These are phyloP conservation scores for Philhelius pedissequus DNA, from an alignment of 2,888 invertebrate species.

Conservation along the genomic window DNA sequence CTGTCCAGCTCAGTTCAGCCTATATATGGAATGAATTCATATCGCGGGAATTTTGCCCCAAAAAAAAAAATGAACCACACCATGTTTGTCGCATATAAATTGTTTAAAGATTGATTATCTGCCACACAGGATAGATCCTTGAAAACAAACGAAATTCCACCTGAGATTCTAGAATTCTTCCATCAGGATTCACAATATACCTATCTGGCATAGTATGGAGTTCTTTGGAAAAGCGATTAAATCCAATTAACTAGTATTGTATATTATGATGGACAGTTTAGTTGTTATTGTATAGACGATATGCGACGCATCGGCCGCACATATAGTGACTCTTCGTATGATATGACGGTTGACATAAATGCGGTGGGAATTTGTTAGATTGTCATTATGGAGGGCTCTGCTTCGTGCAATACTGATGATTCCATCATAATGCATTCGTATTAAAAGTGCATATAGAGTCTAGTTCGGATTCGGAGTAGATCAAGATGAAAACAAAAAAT, in stretches of 20 bases:
- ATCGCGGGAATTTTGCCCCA: conserved; percentile 20
- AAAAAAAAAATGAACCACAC: conserved; percentile 6
- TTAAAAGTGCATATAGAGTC: not conserved
- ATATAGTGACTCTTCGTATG: not conserved
- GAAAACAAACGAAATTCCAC: conserved; percentile 46
- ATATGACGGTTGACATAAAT: conserved; percentile 14
- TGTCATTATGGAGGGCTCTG: conserved; percentile 44
- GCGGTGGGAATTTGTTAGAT: conserved; percentile 63
- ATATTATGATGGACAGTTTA: not conserved
- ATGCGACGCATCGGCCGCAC: too few species aligned
- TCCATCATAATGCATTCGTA: conserved; percentile 31
- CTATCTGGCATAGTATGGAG: too few species aligned
- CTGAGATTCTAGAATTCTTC: conserved; percentile 29
- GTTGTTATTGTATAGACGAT: not conserved
- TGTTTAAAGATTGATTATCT: conserved; percentile 19
- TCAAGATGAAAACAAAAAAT: not conserved
- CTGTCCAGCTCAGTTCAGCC: not conserved
- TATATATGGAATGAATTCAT: conserved; percentile 33
- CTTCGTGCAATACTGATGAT: conserved; percentile 42
- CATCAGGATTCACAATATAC: not conserved
- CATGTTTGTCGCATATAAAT: conserved; percentile 1
- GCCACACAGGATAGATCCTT: not conserved
- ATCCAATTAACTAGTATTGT: conserved; percentile 37
- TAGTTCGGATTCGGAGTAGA: not conserved
- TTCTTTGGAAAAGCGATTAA: conserved; percentile 58